These are phyloP conservation scores for Ctenodactylus gundi DNA, from an alignment of 2,113 vertebrate genomes.

Conservation along the genomic window DNA sequence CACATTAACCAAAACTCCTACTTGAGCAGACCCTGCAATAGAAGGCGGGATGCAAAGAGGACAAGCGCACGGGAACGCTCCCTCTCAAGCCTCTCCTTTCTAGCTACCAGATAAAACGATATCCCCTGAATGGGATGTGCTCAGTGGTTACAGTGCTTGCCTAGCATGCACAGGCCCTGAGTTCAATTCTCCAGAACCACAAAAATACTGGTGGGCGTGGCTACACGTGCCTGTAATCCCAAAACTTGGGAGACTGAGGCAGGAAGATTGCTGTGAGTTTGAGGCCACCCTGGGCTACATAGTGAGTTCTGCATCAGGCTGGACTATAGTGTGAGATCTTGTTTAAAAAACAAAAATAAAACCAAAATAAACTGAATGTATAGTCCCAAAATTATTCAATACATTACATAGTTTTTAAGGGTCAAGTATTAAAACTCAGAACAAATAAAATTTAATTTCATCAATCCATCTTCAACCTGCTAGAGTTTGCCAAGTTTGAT, in stretches of 20 bases:
- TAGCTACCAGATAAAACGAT: not conserved
- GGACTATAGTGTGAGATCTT: too few species aligned
- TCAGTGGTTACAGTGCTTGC: too few species aligned
- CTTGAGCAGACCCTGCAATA: not conserved
- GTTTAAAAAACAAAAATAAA: too few species aligned
- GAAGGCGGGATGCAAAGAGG: not conserved
- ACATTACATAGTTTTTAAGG: not conserved
- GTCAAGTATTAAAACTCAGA: not conserved
- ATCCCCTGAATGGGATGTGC: too few species aligned
- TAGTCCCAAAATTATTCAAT: not conserved
- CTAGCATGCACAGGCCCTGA: too few species aligned
- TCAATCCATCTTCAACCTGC: not conserved
- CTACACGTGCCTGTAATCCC: too few species aligned
- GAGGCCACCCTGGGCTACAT: too few species aligned
- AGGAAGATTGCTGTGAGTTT: too few species aligned
- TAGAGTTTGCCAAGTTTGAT: not conserved
- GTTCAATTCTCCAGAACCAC: too few species aligned
- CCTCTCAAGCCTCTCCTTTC: not conserved
- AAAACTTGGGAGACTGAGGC: too few species aligned
- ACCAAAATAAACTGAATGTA: not conserved
- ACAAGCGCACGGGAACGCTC: not conserved
- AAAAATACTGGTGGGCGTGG: too few species aligned
- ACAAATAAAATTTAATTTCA: not conserved
- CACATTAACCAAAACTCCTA: not conserved
- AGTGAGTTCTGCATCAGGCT: too few species aligned